Conservation (phyloP, 2,797 vertebrate genomes). For the Schizothorax lantsangensis region DNA sequence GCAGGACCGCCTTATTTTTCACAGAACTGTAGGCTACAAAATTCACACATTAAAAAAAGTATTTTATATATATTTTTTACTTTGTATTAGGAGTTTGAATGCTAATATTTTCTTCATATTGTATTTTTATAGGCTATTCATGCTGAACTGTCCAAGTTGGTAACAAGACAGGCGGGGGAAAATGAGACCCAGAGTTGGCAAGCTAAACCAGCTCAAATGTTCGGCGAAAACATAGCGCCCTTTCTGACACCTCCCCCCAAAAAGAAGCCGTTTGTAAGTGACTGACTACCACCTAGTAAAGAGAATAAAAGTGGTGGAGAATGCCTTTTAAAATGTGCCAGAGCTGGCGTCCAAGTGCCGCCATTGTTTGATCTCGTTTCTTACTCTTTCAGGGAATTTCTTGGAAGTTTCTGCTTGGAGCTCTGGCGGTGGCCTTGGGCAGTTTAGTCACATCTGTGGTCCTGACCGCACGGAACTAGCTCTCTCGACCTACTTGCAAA, state of each 20-base stretch:
- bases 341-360: conserved; percentile 21
- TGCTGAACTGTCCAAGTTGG: conserved; percentile 83
- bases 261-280: conserved; percentile 73
- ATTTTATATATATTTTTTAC: too few species aligned
- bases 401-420: conserved; percentile 81
- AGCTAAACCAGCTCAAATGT: conserved; percentile 69
- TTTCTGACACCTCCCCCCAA: conserved; percentile 70
- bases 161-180: conserved; percentile 74
- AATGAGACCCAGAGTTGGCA: conserved; percentile 69
- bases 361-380: conserved; percentile 41
- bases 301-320: conserved; percentile 21
- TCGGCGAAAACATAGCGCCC: conserved; percentile 71
- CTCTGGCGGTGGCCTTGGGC: conserved; percentile 79
- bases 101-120: not conserved
- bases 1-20: not conserved
- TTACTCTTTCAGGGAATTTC: conserved; percentile 76
- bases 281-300: conserved; percentile 22
- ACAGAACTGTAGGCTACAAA: not conserved
- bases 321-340: conserved; percentile 27
- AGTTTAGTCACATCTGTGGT: conserved; percentile 80
- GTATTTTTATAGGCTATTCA: conserved; percentile 79
- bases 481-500: conserved; percentile 43
- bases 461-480: conserved; percentile 79
- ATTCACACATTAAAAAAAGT: too few species aligned
- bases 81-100: not conserved